These are phyloP conservation scores for Epirrhoe tristata DNA, from an alignment of 2,888 invertebrate genomes.

Conservation along the genomic window DNA sequence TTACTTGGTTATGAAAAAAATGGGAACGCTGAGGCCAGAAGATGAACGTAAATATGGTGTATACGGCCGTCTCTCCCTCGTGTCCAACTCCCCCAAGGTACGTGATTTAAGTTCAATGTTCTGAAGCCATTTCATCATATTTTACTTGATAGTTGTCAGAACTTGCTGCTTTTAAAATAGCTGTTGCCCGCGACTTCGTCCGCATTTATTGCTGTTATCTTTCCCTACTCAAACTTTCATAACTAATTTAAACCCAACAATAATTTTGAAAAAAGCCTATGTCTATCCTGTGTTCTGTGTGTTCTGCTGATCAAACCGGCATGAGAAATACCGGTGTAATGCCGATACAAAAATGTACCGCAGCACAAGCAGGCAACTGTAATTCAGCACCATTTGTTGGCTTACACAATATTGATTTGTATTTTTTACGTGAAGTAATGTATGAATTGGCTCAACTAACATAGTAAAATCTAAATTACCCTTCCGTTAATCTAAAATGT, in stretches of 20 bases:
- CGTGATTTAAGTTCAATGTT: constrained; percentile 52
- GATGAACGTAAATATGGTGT: constrained; percentile 88
- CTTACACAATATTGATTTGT: constrained; percentile 60
- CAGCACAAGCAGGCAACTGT: constrained; percentile 5
- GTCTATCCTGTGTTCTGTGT: too few relatives aligned
- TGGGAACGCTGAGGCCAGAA: constrained; percentile 87
- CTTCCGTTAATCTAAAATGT: constrained; percentile 49
- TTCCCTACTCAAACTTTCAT: too few relatives aligned
- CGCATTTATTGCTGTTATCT: too few relatives aligned
- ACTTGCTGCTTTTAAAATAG: background rate
- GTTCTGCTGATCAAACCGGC: too few relatives aligned
- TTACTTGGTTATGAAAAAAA: constrained; percentile 88
- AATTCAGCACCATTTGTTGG: constrained; percentile 49
- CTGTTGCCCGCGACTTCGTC: background rate
- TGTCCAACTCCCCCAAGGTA: constrained; percentile 74
- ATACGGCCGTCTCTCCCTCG: constrained; percentile 79
- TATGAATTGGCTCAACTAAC: constrained; percentile 67
- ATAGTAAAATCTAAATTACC: constrained; percentile 47
- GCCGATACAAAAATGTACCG: constrained; percentile 6
- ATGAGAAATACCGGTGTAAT: too few relatives aligned
- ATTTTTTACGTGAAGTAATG: background rate
- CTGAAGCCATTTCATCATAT: constrained; percentile 62
- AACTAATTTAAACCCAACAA: too few relatives aligned
- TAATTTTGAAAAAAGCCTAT: too few relatives aligned
- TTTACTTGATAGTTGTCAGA: constrained; percentile 13